Evolutionary conservation across 37 sponge, comb jelly and placozoan species (phyloP), one percentile per base, ranked within the genome.

Genomic region (Geodia barretti): DNA sequence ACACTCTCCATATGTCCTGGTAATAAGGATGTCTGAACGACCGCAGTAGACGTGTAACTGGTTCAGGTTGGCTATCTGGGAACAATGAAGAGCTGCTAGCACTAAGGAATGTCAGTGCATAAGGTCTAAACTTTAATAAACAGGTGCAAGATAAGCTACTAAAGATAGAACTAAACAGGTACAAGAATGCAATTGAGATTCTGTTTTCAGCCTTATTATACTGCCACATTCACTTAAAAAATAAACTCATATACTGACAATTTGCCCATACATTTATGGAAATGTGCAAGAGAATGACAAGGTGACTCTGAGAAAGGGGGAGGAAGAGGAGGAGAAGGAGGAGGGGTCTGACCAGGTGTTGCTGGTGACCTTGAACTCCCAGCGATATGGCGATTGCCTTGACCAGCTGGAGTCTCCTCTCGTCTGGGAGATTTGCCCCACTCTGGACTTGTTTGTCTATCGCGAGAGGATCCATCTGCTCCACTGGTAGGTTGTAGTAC

Each of bases 11-110:
- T 47, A 47, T 7, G 11, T 47, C 11, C 11, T 14, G 14, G 54
- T 21, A n/a, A 84, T 35, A 25, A 60, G 9, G 54, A 60, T 21
- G 42, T 70, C 62, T 17, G 33, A 59, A 24, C 41, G 65, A 0
- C 47, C 63, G 54, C 85, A 84, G 24, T 25, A 34, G 34, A 84
- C 78, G 31, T 33, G 68, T 78, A 68, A 39, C 39, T 77, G 62
- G 26, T 60, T 68, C 43, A 84, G 34, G 37, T 75, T 63, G 36
- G 23, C 54, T n/a, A 83, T 34, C 84, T 83, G 66, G 4, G 64
- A 63, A n/a, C n/a, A n/a, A n/a, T n/a, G n/a, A n/a, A n/a, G n/a
- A n/a, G n/a, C n/a, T n/a, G n/a, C n/a, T n/a, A n/a, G n/a, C n/a
- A n/a, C n/a, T n/a, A n/a, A n/a, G n/a, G n/a, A n/a, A n/a, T n/a